Conservation (phyloP, 2,113 vertebrate genomes). For the Colius striatus region DNA sequence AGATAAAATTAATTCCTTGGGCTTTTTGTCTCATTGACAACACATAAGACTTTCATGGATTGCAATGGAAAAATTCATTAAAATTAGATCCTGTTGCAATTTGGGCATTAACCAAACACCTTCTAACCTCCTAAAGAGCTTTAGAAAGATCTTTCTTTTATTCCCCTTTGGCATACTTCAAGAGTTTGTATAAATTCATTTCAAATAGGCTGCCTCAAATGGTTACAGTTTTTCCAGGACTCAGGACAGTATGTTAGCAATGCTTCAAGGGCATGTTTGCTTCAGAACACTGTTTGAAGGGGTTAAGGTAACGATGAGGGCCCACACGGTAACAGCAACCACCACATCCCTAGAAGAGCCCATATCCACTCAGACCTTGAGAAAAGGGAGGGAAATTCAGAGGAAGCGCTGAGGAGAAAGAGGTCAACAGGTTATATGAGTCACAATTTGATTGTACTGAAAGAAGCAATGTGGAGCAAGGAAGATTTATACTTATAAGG, state of each 20-base stretch:
- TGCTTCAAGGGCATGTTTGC: neutral
- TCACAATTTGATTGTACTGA: neutral
- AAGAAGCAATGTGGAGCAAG: neutral
- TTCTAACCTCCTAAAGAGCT: neutral
- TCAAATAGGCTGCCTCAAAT: neutral
- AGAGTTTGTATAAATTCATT: neutral
- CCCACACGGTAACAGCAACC: neutral
- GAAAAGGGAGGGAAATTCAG: neutral
- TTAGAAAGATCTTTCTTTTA: neutral
- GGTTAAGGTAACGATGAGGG: neutral
- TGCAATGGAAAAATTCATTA: neutral
- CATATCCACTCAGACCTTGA: neutral
- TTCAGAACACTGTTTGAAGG: neutral
- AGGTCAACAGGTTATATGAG: neutral
- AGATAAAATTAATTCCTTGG: slow-evolving; percentile 19
- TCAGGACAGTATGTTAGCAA: neutral
- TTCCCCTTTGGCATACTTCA: neutral
- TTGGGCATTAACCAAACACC: neutral
- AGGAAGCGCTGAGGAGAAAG: neutral
- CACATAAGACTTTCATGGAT: neutral
- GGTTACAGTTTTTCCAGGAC: neutral
- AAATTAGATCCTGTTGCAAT: neutral
- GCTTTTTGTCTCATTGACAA: neutral
- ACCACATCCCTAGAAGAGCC: neutral
- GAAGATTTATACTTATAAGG: neutral